A percentile compares a stretch with the other conserved stretches of the same genome.
phyloP scores from a whole-genome alignment of 2,113 vertebrate species.

The Columbina picui region DNA sequence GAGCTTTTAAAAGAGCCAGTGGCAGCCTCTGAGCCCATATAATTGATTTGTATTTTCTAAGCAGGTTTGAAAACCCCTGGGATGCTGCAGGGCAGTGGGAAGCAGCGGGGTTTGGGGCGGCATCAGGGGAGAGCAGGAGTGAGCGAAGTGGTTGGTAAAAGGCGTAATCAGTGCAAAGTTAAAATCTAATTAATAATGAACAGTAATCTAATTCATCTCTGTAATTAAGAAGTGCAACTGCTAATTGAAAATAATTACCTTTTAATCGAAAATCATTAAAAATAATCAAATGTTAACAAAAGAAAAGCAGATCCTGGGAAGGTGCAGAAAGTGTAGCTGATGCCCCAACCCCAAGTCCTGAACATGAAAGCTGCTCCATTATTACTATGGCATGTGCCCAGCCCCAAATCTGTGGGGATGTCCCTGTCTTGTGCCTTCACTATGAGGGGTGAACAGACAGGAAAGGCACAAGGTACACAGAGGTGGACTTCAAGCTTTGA shows the following conservation, averaged over 20 bases:
- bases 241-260: conserved; percentile 60
- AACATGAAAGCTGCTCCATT: neutral
- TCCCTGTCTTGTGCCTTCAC: neutral
- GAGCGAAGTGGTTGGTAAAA: neutral
- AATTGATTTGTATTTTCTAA: neutral
- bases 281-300: conserved; percentile 33
- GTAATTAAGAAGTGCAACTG: conserved; percentile 42
- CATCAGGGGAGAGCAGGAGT: neutral
- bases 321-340: neutral
- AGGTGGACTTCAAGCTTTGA: neutral
- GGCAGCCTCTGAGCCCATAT: neutral
- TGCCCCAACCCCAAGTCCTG: neutral
- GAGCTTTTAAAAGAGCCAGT: neutral
- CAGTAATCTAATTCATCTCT: neutral
- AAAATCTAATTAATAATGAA: conserved; percentile 56
- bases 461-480: neutral
- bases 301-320: conserved; percentile 14
- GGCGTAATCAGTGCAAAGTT: conserved; percentile 9
- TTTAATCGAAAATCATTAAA: conserved; percentile 59
- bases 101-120: neutral
- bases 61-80: neutral
- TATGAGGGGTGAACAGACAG: neutral
- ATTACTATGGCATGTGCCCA: rapidly evolving
- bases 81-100: neutral
- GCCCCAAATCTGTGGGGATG: neutral